Base-by-base conservation (phyloP, 2,113 vertebrate species). In the Callaeas wilsoni region DNA sequence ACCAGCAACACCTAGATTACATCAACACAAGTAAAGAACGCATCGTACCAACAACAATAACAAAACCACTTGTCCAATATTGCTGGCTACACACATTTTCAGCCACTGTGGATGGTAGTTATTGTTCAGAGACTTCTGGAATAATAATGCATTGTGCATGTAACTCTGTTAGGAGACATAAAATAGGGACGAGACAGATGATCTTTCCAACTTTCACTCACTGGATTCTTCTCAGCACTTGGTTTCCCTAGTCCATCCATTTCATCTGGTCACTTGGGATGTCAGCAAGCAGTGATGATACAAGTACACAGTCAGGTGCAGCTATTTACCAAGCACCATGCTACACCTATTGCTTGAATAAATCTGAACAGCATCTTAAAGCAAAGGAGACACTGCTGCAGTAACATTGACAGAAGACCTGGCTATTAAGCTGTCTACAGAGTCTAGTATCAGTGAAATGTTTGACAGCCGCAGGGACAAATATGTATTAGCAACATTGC, bases 361-460 rank as follows among this genome's bases (percentile, higher is more conserved):
- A 97, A 97, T 97, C 97, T 96, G 77, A 93, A 82, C 71, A 68
- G 96, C 96, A 69, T 97, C 97, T 97, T 96, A 97, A 97, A 97
- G 97, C 95, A 95, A 94, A 97, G 97, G 94, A 95, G 94, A 97
- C 92, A 91, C 67, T 75, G 96, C 96, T 90, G 89, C 97, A 96
- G 97, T 95, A 97, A 97, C 97, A 87, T 90, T 98, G 97, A 98
- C 97, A 97, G 97, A 97, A 97, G 98, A 97, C 97, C 96, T 93
- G 96, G 97, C 98, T 97, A 97, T 98, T 98, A 98, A 98, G 97
- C 98, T 98, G 97, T 98, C 98, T 96, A 88, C 97, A 96, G 96
- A 94, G 97, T 97, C 97, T 94, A 94, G 98, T 96, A 96, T 97
- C 97, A 95, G 95, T 97, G 97, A 98, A 97, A 98, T 97, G 97